These are phyloP conservation scores for Lithophane socia DNA, from an alignment of 2,888 invertebrate species.

Conservation along the genomic window DNA sequence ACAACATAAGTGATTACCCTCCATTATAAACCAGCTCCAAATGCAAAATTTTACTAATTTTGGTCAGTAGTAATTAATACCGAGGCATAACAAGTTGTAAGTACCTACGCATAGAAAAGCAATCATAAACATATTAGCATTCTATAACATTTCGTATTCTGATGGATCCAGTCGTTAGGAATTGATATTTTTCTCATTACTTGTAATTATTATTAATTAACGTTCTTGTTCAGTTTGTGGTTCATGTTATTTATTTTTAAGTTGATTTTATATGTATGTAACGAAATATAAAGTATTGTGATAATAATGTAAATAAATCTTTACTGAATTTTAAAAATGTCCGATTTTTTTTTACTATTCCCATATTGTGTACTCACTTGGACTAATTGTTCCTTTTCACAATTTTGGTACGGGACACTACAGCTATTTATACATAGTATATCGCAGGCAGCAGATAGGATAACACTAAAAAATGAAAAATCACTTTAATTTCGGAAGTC, in stretches of 20 bases:
- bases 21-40: conserved; percentile 33
- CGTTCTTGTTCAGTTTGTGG: conserved; percentile 76
- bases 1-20: background rate
- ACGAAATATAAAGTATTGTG: conserved; percentile 79
- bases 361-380: too few species aligned
- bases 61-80: conserved; percentile 19
- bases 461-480: too few species aligned
- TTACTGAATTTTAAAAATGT: conserved; percentile 64
- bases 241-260: conserved; percentile 87
- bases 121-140: conserved; percentile 30
- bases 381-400: background rate
- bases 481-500: too few species aligned
- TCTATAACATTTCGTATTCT: conserved; percentile 36
- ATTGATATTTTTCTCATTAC: conserved; percentile 57
- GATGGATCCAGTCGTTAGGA: conserved; percentile 49
- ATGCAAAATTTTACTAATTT: background rate
- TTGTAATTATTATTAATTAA: conserved; percentile 60
- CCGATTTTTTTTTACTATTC: background rate
- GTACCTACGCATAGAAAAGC: conserved; percentile 30
- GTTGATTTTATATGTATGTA: conserved; percentile 76
- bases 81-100: conserved; percentile 44
- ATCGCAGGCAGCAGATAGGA: background rate
- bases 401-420: background rate
- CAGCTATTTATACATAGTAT: background rate
- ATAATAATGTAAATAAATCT: conserved; percentile 86